These are phyloP conservation scores for Leuciscus idus DNA, from an alignment of 2,113 vertebrate genomes.

Conservation along the genomic window DNA sequence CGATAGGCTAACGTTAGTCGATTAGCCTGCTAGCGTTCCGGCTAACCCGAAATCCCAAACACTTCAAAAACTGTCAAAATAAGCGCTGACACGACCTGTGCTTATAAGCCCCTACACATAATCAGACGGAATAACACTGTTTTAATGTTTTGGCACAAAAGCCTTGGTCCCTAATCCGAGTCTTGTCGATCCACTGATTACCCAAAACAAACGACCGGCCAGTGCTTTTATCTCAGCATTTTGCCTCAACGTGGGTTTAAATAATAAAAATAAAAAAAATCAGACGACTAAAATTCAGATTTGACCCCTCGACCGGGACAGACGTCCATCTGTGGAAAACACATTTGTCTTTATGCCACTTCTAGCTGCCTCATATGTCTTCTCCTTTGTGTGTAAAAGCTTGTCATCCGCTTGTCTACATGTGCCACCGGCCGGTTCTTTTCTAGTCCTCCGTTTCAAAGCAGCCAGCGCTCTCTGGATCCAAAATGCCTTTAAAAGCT, in stretches of 20 bases:
- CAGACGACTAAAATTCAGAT: not conserved
- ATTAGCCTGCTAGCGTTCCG: conserved; percentile 60
- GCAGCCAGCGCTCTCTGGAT: conserved; percentile 41
- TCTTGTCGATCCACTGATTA: conserved; percentile 37
- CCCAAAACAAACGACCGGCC: conserved; percentile 45
- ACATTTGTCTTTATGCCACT: conserved; percentile 26
- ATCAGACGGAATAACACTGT: not conserved
- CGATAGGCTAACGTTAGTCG: conserved; percentile 37
- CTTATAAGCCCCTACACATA: not conserved
- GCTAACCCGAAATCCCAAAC: conserved; percentile 38
- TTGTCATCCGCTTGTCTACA: conserved; percentile 43
- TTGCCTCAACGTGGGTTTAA: not conserved
- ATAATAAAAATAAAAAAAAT: not conserved
- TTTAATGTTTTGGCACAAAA: conserved; percentile 44
- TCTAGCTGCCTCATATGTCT: conserved; percentile 50
- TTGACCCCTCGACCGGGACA: conserved; percentile 17
- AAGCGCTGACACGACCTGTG: not conserved
- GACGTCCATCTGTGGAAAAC: conserved; percentile 5
- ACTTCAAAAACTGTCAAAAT: not conserved
- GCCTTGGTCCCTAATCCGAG: conserved; percentile 41
- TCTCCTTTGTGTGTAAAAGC: conserved; percentile 63
- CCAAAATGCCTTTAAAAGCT: conserved; percentile 47
- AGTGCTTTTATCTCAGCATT: conserved; percentile 56
- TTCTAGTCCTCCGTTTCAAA: conserved; percentile 19
- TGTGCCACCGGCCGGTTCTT: conserved; percentile 38